Evolutionary conservation across 2,888 invertebrate genomes (phyloP).

Genomic region (Caenorhabditis parvicauda): DNA sequence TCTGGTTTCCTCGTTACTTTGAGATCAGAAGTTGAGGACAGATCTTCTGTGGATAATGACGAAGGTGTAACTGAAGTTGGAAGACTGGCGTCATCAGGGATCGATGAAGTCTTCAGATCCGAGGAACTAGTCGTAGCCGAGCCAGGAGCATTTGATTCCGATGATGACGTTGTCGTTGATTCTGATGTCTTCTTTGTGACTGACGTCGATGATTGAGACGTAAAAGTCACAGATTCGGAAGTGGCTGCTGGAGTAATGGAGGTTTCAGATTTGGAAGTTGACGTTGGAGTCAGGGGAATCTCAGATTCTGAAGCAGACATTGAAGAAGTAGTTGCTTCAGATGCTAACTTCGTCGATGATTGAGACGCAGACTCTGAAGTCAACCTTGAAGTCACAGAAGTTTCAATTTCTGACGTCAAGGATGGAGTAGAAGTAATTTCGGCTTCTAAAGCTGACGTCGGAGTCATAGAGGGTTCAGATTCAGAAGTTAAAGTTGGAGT

Average conservation of each 20-base stretch:
- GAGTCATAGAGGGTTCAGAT: not conserved
- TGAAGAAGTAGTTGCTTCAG: not conserved
- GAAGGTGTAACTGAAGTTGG: not conserved
- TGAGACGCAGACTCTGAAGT: not conserved
- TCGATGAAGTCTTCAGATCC: not conserved
- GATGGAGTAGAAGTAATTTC: no score
- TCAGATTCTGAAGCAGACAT: not conserved
- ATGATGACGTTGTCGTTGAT: not conserved
- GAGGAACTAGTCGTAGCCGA: not conserved
- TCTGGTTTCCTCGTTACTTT: no score
- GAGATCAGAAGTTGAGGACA: not conserved
- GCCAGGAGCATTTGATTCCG: not conserved
- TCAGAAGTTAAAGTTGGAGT: not conserved
- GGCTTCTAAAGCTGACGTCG: not conserved
- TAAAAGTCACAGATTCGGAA: not conserved
- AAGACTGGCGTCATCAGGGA: not conserved
- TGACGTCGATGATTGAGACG: conserved; percentile 1
- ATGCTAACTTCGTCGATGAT: not conserved
- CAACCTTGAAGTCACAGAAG: no score
- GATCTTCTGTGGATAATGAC: not conserved
- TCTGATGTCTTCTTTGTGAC: conserved; percentile 1
- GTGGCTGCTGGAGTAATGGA: not conserved
- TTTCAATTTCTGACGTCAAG: not conserved
- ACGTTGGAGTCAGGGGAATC: not conserved
- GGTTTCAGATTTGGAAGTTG: not conserved